Evolutionary conservation across 2,113 vertebrate species (phyloP), one percentile per base, ranked within the genome.

Genomic region (Fulmarus glacialis): DNA sequence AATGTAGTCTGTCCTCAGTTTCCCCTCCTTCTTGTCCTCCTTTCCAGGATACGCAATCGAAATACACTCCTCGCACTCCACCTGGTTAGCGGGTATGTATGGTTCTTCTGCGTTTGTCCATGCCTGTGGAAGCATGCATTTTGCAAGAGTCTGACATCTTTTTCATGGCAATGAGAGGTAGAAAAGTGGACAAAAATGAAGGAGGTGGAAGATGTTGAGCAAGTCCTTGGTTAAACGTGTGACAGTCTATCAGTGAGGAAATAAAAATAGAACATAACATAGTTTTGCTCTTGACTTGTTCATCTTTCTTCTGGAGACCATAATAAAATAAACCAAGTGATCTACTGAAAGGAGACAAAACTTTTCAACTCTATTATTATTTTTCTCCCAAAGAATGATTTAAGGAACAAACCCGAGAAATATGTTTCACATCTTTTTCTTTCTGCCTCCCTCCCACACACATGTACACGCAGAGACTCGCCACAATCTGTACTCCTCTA

Each of bases 351-450:
- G 68, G 40, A 82, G 52, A 45, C 3, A 5, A 60, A 91, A 74
- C 83, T 92, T 92, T 77, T 83, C 72, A 74, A 43, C 30, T 52
- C 36, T 0, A 1, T 77, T 82, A 50, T 81, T 89, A 55, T 89
- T 93, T 90, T 93, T 47, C 48, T 90, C 48, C 85, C 32, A 19
- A 45, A 92, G 52, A 92, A 56, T 74, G 50, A 56, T 26, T 86
- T 80, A n/a, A 81, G 58, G 55, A 93, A 93, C 29, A 89, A 91
- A 67, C 68, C 40, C 14, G 10, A 89, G 71, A 95, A 97, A 96
- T 97, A 94, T 68, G 68, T 92, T 97, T 67, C 83, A 30, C 90
- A 89, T 97, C 86, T 93, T 84, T 87, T 77, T 67, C 68, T 90
- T 89, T 88, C 84, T 50, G 7, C 77, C 72, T 79, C 42, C 59